phyloP scores from a whole-genome alignment of 2,113 vertebrate species.

The Gulo gulo region DNA sequence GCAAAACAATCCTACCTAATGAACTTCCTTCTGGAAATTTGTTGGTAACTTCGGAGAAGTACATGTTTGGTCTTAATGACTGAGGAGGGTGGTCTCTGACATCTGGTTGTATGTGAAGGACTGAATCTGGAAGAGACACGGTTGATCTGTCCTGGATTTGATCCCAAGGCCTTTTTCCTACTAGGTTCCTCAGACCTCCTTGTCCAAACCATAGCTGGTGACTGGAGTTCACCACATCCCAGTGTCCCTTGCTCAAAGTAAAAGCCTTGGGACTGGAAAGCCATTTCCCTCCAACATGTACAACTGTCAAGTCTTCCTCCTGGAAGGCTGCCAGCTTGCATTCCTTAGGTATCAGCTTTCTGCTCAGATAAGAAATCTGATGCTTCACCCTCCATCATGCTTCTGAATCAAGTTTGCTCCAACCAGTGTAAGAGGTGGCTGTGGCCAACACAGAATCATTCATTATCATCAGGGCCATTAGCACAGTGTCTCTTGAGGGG shows the following conservation, averaged over 20 bases:
- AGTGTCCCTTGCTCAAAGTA: not conserved
- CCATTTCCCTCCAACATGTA: not conserved
- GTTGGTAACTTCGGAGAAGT: not conserved
- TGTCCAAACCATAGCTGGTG: not conserved
- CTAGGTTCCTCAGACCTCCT: not conserved
- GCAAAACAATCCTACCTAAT: not conserved
- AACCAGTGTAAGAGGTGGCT: not conserved
- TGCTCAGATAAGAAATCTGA: conserved; percentile 45
- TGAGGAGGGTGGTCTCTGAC: not conserved
- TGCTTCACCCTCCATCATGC: not conserved
- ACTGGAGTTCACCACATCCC: not conserved
- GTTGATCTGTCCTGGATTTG: not conserved
- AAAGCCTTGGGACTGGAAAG: conserved; percentile 6
- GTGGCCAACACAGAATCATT: conserved; percentile 11
- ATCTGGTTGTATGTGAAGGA: not conserved
- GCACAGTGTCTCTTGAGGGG: not conserved
- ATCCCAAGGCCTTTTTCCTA: not conserved
- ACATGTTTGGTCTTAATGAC: not conserved
- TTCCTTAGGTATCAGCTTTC: conserved; percentile 30
- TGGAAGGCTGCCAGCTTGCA: not conserved
- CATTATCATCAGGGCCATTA: not conserved
- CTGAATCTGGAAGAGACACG: not conserved
- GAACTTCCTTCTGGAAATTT: not conserved
- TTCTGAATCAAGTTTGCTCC: conserved; percentile 39
- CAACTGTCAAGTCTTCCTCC: not conserved